A percentile compares a stretch with the other conserved stretches of the same genome.
These are phyloP conservation scores for Diabrotica virgifera DNA, from an alignment of 1,140 invertebrate species.

Conservation along the genomic window DNA sequence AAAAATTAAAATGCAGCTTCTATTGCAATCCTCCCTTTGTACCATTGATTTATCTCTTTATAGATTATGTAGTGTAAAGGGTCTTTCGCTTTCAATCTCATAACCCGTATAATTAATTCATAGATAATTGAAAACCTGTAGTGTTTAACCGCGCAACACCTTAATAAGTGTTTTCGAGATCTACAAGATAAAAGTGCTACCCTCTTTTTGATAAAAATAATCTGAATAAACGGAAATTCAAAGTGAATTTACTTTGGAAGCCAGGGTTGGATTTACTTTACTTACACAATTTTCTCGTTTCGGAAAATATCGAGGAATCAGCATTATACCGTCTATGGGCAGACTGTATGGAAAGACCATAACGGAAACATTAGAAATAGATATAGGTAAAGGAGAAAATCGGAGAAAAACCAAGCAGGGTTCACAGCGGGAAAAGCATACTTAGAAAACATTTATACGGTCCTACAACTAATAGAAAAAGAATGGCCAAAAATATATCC, in stretches of 20 bases:
- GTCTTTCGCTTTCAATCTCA: neutral
- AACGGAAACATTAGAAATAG: too few species aligned
- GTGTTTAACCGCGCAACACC: slow-evolving; percentile 1
- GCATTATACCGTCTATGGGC: too few species aligned
- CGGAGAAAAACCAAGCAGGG: too few species aligned
- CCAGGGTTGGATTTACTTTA: too few species aligned
- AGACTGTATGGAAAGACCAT: too few species aligned
- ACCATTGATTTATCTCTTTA: neutral
- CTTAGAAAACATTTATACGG: too few species aligned
- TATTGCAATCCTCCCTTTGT: neutral
- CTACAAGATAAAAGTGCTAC: neutral
- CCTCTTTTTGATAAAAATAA: neutral
- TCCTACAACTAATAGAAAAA: too few species aligned
- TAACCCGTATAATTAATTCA: slow-evolving; percentile 3
- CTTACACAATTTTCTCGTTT: too few species aligned
- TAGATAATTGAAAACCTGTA: slow-evolving; percentile 3
- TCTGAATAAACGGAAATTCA: neutral
- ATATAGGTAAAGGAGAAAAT: too few species aligned
- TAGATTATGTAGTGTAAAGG: neutral
- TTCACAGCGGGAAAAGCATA: too few species aligned
- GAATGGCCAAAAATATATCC: too few species aligned
- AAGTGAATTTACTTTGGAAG: neutral
- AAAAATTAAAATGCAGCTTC: neutral
- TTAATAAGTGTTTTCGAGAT: slow-evolving; percentile 3
- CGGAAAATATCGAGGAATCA: too few species aligned